phyloP scores from a whole-genome alignment of 2,888 invertebrate genomes.

The Silvanus unidentatus region DNA sequence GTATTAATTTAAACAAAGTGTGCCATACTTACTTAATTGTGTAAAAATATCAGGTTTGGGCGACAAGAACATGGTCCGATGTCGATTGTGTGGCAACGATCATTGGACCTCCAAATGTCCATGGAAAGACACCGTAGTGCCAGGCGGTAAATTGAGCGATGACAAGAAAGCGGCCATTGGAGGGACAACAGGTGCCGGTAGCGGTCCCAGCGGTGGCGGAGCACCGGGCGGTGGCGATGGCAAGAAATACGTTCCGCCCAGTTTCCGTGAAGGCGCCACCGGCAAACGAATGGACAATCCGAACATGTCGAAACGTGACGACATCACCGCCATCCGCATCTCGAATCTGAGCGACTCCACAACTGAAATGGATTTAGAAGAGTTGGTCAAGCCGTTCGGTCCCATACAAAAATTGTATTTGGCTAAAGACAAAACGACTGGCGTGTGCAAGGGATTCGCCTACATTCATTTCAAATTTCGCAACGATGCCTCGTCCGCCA shows the following conservation, averaged over 20 bases:
- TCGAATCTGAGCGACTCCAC: constrained; percentile 97
- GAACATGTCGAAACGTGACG: constrained; percentile 62
- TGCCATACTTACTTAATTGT: constrained; percentile 7
- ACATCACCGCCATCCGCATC: constrained; percentile 84
- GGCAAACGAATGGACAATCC: constrained; percentile 61
- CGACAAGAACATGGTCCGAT: constrained; percentile 71
- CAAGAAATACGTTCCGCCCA: constrained; percentile 81
- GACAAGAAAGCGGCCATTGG: constrained; percentile 48
- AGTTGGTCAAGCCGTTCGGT: constrained; percentile 91
- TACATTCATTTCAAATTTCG: constrained; percentile 94
- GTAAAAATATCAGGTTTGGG: constrained; percentile 27
- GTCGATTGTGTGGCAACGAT: constrained; percentile 88
- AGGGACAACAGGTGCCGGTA: constrained; percentile 21
- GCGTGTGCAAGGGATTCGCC: constrained; percentile 93
- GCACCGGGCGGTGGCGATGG: constrained; percentile 22
- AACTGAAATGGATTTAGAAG: constrained; percentile 90
- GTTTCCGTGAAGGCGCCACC: constrained; percentile 74
- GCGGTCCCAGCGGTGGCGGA: constrained; percentile 4
- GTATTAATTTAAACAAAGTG: too few species aligned
- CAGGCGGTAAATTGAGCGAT: constrained; percentile 57
- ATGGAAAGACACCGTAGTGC: constrained; percentile 85
- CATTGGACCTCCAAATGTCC: constrained; percentile 99
- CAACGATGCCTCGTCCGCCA: constrained; percentile 89
- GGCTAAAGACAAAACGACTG: constrained; percentile 87
- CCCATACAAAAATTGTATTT: constrained; percentile 89